Conservation (phyloP, 2,888 invertebrate genomes). For the Unio delphinus region DNA sequence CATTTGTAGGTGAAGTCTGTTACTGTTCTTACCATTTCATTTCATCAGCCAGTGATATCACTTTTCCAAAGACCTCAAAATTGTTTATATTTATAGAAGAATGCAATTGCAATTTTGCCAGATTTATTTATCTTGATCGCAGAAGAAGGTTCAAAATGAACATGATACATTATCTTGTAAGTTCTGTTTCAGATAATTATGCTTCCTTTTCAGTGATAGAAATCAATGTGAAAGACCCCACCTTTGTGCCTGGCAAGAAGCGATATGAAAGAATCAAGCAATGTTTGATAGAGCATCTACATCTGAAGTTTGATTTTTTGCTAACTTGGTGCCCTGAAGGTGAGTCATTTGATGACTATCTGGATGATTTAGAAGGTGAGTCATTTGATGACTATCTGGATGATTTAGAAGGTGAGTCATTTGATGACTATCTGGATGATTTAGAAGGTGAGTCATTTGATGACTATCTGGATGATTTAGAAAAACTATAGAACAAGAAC, state of each 20-base stretch:
- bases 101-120: too few relatives aligned
- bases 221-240: slow-evolving; percentile 43
- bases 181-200: neutral
- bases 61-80: too few relatives aligned
- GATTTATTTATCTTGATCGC: too few relatives aligned
- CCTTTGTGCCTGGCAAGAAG: slow-evolving; percentile 61
- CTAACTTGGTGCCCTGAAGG: slow-evolving; percentile 60
- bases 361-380: slow-evolving; percentile 35
- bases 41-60: too few relatives aligned
- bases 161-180: too few relatives aligned
- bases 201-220: slow-evolving; percentile 52
- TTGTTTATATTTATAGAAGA: too few relatives aligned
- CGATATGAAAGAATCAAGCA: slow-evolving; percentile 55
- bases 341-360: slow-evolving; percentile 18
- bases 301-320: slow-evolving; percentile 49
- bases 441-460: slow-evolving; percentile 45
- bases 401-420: slow-evolving; percentile 52
- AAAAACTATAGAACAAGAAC: too few relatives aligned
- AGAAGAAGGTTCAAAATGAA: too few relatives aligned
- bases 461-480: too few relatives aligned
- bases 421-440: too few relatives aligned
- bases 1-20: too few relatives aligned
- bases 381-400: neutral
- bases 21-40: too few relatives aligned
- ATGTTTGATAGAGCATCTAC: slow-evolving; percentile 50